Conservation (phyloP, 2,888 invertebrate species). For the Congeria kusceri region DNA sequence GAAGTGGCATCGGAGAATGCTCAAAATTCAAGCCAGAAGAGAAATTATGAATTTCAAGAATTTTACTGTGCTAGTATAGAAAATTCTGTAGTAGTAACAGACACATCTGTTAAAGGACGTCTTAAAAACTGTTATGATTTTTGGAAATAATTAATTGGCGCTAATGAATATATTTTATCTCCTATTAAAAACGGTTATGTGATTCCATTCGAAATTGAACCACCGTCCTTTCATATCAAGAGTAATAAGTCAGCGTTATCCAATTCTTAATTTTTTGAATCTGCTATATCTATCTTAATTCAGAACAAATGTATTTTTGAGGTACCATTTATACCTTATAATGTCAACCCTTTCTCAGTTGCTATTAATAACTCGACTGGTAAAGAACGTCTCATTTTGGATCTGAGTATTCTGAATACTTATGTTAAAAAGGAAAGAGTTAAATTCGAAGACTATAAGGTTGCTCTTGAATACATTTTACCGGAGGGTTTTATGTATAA, state of each 20-base stretch:
- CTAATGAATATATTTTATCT: neutral
- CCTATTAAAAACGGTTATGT: neutral
- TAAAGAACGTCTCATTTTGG: neutral
- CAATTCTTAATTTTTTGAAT: neutral
- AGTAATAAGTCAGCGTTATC: neutral
- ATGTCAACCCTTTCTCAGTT: neutral
- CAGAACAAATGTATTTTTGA: neutral
- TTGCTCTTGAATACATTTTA: neutral
- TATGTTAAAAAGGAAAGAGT: neutral
- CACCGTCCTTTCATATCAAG: neutral
- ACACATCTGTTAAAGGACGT: neutral
- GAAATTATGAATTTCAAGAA: neutral
- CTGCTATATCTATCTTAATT: neutral
- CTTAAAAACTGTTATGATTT: neutral
- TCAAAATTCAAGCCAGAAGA: neutral
- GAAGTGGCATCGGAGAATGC: neutral
- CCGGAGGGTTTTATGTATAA: neutral
- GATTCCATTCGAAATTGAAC: neutral
- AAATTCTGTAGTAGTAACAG: neutral
- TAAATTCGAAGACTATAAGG: neutral
- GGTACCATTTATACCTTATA: neutral
- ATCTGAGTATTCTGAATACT: neutral
- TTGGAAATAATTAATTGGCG: neutral
- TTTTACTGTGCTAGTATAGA: neutral
- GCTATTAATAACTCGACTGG: neutral